A percentile compares a stretch with the other conserved stretches of the same genome.
Evolutionary conservation across 2,888 invertebrate species (phyloP).

Genomic region (Arrhopalites spinosus): DNA sequence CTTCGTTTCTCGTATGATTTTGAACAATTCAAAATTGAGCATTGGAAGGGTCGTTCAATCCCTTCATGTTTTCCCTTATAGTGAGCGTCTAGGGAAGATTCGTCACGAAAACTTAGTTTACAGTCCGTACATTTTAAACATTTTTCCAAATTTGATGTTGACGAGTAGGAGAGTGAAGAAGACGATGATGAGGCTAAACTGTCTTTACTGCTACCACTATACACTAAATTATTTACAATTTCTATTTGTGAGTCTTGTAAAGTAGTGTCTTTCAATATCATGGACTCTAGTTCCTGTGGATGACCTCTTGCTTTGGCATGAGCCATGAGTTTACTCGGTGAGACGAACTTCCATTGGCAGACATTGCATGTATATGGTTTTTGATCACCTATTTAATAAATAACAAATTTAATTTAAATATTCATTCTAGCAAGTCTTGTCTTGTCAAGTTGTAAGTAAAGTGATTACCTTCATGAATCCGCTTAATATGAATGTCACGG

Average conservation of each 20-base stretch:
- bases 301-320: too few species aligned
- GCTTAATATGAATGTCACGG: too few species aligned
- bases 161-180: background rate
- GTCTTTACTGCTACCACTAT: background rate
- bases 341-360: too few species aligned
- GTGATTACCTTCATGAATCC: too few species aligned
- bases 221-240: background rate
- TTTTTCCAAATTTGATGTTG: background rate
- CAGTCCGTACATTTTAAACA: slow-evolving; percentile 7
- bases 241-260: too few species aligned
- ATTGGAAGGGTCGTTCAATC: background rate
- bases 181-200: background rate
- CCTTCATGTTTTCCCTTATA: background rate
- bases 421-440: too few species aligned
- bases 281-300: too few species aligned
- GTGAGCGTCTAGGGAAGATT: background rate
- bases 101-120: background rate
- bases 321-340: too few species aligned
- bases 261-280: too few species aligned
- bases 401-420: too few species aligned
- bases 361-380: background rate
- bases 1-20: slow-evolving; percentile 12
- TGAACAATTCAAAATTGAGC: background rate
- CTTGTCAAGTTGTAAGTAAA: too few species aligned
- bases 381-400: background rate